These are phyloP conservation scores for Drosophila hamatofila DNA, from an alignment of 2,888 invertebrate species.

Conservation along the genomic window DNA sequence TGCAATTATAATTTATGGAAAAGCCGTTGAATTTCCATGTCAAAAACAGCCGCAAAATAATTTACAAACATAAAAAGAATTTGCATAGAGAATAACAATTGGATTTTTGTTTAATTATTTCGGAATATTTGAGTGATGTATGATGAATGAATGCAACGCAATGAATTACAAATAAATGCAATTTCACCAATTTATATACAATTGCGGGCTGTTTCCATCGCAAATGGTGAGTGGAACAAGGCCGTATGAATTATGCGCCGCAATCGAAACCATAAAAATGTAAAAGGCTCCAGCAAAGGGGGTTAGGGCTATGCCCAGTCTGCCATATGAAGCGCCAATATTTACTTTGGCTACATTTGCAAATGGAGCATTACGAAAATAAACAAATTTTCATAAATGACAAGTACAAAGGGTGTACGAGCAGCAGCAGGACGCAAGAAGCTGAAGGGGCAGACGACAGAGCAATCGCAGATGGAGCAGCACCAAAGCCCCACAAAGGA, in stretches of 20 bases:
- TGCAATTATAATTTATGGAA: constrained; percentile 29
- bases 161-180: constrained; percentile 14
- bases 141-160: constrained; percentile 7
- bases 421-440: constrained; percentile 10
- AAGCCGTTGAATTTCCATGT: constrained; percentile 23
- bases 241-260: constrained; percentile 70
- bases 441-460: constrained; percentile 3
- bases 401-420: constrained; percentile 71
- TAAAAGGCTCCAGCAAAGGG: constrained; percentile 12
- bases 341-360: constrained; percentile 82
- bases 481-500: constrained; percentile 64
- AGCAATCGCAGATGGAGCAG: constrained; percentile 40
- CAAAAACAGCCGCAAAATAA: constrained; percentile 22
- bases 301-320: constrained; percentile 38
- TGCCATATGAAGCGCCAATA: constrained; percentile 72
- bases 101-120: constrained; percentile 31
- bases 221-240: constrained; percentile 59
- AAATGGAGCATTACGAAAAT: constrained; percentile 81
- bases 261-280: constrained; percentile 69
- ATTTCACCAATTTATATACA: constrained; percentile 49
- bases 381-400: constrained; percentile 83
- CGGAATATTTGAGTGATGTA: constrained; percentile 40
- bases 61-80: background rate
- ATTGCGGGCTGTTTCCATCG: background rate
- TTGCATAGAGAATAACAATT: constrained; percentile 27